Percentiles rank a stretch among this genome's conserved stretches.
Evolutionary conservation across 1,140 invertebrate species (phyloP).

Genomic region (Conopomorpha cramerella): DNA sequence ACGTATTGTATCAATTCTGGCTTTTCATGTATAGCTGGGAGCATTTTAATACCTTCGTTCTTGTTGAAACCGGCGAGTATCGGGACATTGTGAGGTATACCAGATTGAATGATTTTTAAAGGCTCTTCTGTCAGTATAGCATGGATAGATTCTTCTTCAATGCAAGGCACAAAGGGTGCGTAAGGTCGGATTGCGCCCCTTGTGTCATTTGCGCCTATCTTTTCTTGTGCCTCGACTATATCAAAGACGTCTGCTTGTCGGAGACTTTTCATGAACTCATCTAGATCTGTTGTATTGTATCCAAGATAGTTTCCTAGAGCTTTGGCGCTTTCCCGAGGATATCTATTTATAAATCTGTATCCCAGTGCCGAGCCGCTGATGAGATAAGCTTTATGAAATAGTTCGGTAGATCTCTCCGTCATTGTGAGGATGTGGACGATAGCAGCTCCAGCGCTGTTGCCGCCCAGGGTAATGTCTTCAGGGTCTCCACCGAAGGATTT

Average conservation of each 20-base stretch:
- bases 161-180: slow-evolving; percentile 8
- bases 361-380: slow-evolving; percentile 13
- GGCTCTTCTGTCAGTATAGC: slow-evolving; percentile 14
- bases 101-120: slow-evolving; percentile 6
- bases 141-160: slow-evolving; percentile 11
- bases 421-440: slow-evolving; percentile 17
- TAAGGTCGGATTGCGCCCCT: slow-evolving; percentile 8
- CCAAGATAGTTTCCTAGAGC: slow-evolving; percentile 9
- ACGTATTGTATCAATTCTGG: slow-evolving; percentile 5
- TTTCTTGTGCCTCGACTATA: slow-evolving; percentile 11
- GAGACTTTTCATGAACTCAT: slow-evolving; percentile 6
- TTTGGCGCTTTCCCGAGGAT: slow-evolving; percentile 8
- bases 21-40: slow-evolving; percentile 5
- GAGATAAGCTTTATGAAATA: slow-evolving; percentile 16
- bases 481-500: slow-evolving; percentile 66
- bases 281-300: slow-evolving; percentile 4
- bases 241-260: slow-evolving; percentile 10
- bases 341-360: slow-evolving; percentile 8
- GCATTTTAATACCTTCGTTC: slow-evolving; percentile 14
- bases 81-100: slow-evolving; percentile 12
- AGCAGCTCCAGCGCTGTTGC: slow-evolving; percentile 41
- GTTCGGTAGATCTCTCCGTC: slow-evolving; percentile 9
- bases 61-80: slow-evolving; percentile 11
- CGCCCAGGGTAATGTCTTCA: slow-evolving; percentile 34
- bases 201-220: slow-evolving; percentile 3